Conservation (phyloP, 2,888 invertebrate species). For the Harmothoe impar region DNA sequence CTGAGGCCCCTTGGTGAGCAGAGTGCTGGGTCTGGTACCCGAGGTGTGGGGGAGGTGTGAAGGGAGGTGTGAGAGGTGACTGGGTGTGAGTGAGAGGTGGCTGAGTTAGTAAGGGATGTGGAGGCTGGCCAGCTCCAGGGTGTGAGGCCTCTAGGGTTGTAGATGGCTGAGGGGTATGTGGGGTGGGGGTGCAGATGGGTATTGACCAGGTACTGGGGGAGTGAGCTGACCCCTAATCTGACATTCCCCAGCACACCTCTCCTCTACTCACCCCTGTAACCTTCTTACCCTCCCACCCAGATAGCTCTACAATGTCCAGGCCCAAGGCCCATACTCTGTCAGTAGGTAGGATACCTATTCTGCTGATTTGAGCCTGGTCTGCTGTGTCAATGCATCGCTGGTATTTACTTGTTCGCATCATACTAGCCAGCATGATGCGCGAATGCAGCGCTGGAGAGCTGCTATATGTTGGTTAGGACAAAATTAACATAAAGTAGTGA, state of each 20-base stretch:
- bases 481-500: too few species aligned
- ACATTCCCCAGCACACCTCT: not conserved
- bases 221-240: too few species aligned
- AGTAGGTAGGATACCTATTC: too few species aligned
- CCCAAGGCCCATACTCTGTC: too few species aligned
- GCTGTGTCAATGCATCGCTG: too few species aligned
- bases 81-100: not conserved
- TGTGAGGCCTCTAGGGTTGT: not conserved
- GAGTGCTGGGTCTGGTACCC: not conserved
- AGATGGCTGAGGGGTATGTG: too few species aligned
- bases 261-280: not conserved
- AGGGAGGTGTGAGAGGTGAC: not conserved
- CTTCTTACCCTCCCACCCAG: not conserved
- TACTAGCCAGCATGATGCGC: too few species aligned
- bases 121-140: not conserved
- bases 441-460: too few species aligned
- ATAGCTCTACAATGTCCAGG: too few species aligned
- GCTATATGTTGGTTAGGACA: too few species aligned
- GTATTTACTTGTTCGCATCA: too few species aligned
- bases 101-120: not conserved
- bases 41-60: not conserved
- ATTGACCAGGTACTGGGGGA: slow-evolving; percentile 31
- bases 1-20: not conserved
- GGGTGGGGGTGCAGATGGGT: not conserved
- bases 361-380: too few species aligned